Evolutionary conservation across 2,888 invertebrate species (phyloP).

Genomic region (Mesorhabditis spiculigera): DNA sequence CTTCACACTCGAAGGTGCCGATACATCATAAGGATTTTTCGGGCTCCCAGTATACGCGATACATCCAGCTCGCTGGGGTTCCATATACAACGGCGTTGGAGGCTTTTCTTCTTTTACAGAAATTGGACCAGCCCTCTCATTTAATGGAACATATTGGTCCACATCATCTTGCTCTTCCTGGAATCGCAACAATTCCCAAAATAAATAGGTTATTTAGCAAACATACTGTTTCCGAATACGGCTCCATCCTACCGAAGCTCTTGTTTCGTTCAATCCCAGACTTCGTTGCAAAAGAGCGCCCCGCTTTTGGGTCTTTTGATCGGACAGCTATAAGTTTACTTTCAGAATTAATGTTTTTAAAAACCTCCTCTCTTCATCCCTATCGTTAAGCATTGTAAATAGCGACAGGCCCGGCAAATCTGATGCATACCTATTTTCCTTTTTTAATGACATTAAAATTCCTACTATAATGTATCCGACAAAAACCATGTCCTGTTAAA

Average conservation of each 20-base stretch:
- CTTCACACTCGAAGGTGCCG: too few species aligned
- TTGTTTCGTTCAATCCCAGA: constrained; percentile 52
- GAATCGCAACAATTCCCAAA: too few species aligned
- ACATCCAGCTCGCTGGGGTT: neutral
- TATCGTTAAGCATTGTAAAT: constrained; percentile 36
- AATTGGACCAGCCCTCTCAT: neutral
- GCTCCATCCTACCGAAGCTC: constrained; percentile 31
- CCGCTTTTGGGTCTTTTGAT: constrained; percentile 24
- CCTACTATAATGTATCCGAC: constrained; percentile 37
- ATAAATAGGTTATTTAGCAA: too few species aligned
- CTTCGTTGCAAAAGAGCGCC: constrained; percentile 44
- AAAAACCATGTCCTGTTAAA: constrained; percentile 35
- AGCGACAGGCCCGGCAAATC: constrained; percentile 50
- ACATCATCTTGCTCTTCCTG: constrained; percentile 15
- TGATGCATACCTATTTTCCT: constrained; percentile 40
- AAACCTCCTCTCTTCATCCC: constrained; percentile 46
- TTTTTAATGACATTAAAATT: neutral
- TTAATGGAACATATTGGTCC: constrained; percentile 8
- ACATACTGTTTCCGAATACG: constrained; percentile 10
- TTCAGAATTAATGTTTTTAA: neutral
- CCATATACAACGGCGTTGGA: neutral
- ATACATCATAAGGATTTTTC: too few species aligned
- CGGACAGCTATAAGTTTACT: constrained; percentile 27
- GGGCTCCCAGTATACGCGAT: neutral
- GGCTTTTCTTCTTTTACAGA: neutral